Conservation (phyloP, 2,888 invertebrate genomes). For the Cephus pulcher region DNA sequence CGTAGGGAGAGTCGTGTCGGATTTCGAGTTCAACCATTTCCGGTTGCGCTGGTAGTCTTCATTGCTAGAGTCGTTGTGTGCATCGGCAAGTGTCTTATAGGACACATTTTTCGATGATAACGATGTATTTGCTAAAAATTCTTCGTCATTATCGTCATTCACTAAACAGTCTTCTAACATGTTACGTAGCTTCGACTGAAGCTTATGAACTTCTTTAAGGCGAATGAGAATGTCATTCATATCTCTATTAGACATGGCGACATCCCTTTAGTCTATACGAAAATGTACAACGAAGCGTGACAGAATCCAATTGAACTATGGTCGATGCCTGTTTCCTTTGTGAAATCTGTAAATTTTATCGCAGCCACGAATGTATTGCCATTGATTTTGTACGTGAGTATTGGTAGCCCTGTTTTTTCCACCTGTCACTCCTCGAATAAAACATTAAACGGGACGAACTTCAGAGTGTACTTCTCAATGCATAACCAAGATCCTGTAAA, state of each 20-base stretch:
- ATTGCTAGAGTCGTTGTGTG: not conserved
- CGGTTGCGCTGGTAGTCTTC: not conserved
- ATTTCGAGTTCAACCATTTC: not conserved
- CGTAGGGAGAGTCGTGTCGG: not conserved
- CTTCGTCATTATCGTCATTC: not conserved
- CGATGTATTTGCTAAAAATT: not conserved
- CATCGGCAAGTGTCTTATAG: not conserved
- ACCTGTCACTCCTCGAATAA: not conserved
- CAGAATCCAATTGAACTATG: not conserved
- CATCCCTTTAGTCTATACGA: not conserved
- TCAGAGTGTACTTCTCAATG: not conserved
- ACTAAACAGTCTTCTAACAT: conserved; percentile 26
- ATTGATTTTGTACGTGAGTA: not conserved
- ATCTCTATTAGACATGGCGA: not conserved
- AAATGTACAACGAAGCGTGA: not conserved
- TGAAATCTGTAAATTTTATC: not conserved
- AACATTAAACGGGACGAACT: not conserved
- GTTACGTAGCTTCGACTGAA: conserved; percentile 35
- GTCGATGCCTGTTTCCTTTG: not conserved
- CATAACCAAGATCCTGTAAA: not conserved
- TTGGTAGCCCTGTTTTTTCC: not conserved
- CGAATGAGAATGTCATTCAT: conserved; percentile 10
- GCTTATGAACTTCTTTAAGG: conserved; percentile 39
- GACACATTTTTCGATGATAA: not conserved
- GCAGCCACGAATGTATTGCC: not conserved